A percentile compares a stretch with the other conserved stretches of the same genome.
These are phyloP conservation scores for Graptemys geographica DNA, from an alignment of 2,797 vertebrate genomes.

Conservation along the genomic window DNA sequence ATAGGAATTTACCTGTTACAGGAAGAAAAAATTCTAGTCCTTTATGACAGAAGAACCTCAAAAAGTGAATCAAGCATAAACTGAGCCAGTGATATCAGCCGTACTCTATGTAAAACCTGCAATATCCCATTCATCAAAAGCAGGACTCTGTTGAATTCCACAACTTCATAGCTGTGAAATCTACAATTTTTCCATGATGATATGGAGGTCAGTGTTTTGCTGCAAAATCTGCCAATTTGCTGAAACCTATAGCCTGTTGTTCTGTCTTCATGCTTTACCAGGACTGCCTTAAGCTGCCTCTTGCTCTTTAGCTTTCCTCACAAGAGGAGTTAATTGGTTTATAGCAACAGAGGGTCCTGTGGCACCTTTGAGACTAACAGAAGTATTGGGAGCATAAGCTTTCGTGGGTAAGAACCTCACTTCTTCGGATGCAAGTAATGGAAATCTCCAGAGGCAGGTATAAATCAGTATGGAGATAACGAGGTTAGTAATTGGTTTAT, in stretches of 20 bases:
- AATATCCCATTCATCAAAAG: neutral
- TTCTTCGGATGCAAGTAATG: too few relatives aligned
- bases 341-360: neutral
- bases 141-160: neutral
- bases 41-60: neutral
- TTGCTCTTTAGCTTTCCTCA: neutral
- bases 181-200: neutral
- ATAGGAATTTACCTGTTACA: neutral
- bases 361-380: too few relatives aligned
- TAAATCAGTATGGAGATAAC: too few relatives aligned
- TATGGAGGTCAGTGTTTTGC: neutral
- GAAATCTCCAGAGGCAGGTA: too few relatives aligned
- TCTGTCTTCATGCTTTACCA: neutral
- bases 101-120: neutral
- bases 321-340: neutral
- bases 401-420: too few relatives aligned
- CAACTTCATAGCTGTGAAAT: neutral
- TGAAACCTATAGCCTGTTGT: neutral
- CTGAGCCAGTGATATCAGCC: neutral
- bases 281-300: neutral
- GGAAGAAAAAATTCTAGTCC: neutral
- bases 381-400: too few relatives aligned
- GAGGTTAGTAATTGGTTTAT: neutral
- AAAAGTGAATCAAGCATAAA: neutral
- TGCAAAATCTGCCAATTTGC: neutral